A percentile compares a stretch with the other conserved stretches of the same genome.
Conservation (phyloP, 1,140 invertebrate genomes). For the Pseudoatta argentina region DNA sequence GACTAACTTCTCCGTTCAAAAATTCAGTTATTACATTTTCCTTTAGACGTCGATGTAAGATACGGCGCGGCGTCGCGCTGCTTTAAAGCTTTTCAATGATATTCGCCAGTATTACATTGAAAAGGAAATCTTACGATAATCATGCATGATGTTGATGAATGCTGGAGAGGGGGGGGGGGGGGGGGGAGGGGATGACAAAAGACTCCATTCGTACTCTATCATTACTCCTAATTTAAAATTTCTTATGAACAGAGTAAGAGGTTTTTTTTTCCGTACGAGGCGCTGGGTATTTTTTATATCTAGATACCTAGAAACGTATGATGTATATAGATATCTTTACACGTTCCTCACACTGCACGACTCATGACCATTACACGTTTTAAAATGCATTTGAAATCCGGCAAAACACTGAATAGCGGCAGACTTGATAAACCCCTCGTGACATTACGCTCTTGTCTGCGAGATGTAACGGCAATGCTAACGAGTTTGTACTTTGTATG, state of each 20-base stretch:
- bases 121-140: not conserved
- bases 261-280: not conserved
- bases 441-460: not conserved
- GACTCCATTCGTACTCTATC: not conserved
- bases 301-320: not conserved
- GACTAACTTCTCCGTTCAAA: constrained; percentile 76
- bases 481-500: constrained; percentile 16
- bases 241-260: not conserved
- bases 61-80: not conserved
- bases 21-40: constrained; percentile 82
- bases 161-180: too few species aligned
- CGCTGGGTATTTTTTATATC: not conserved
- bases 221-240: not conserved
- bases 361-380: not conserved
- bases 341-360: not conserved
- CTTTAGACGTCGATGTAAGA: constrained; percentile 2
- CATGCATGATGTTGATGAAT: too few species aligned
- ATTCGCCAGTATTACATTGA: too few species aligned
- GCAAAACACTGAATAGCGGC: not conserved
- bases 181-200: not conserved
- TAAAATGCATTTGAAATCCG: not conserved
- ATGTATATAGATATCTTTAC: not conserved
- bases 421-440: constrained; percentile 8
- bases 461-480: constrained; percentile 44
- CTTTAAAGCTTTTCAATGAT: not conserved